phyloP scores from a whole-genome alignment of 1,140 invertebrate species.

The Orius insidiosus region DNA sequence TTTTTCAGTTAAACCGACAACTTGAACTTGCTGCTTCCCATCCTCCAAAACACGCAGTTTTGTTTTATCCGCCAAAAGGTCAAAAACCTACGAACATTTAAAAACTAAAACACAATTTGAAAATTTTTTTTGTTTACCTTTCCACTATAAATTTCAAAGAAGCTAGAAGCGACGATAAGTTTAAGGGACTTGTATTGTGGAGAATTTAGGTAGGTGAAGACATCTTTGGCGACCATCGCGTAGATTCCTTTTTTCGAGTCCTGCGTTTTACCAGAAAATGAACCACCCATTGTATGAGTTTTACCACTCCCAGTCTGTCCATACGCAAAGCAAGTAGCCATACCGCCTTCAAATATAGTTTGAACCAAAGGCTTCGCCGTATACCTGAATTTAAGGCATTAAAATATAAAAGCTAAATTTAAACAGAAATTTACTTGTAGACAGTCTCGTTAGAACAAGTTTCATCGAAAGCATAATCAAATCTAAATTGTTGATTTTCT shows the following conservation, averaged over 20 bases:
- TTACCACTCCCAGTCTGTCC: slow-evolving; percentile 88
- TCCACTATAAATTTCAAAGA: slow-evolving; percentile 94
- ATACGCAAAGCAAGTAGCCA: slow-evolving; percentile 96
- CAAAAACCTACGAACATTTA: too few relatives aligned
- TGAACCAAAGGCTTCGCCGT: slow-evolving; percentile 85
- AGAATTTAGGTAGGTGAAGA: slow-evolving; percentile 61
- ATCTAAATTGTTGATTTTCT: slow-evolving; percentile 95
- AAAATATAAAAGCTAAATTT: slow-evolving; percentile 13
- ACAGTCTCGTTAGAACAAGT: slow-evolving; percentile 87
- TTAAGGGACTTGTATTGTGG: slow-evolving; percentile 63
- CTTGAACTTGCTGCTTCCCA: slow-evolving; percentile 74
- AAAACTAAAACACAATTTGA: too few relatives aligned
- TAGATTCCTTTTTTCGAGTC: slow-evolving; percentile 75
- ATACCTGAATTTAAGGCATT: slow-evolving; percentile 43
- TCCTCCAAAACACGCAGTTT: slow-evolving; percentile 86
- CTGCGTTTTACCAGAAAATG: slow-evolving; percentile 65
- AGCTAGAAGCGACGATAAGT: slow-evolving; percentile 69
- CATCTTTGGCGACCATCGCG: slow-evolving; percentile 76
- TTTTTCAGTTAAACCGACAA: slow-evolving; percentile 79
- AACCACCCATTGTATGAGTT: slow-evolving; percentile 79
- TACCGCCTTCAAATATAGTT: slow-evolving; percentile 88
- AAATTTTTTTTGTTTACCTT: too few relatives aligned
- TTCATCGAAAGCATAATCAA: slow-evolving; percentile 98
- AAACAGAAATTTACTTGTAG: slow-evolving; percentile 55
- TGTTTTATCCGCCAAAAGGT: slow-evolving; percentile 84